Conservation (phyloP, 2,113 vertebrate genomes). For the Bungarus multicinctus region DNA sequence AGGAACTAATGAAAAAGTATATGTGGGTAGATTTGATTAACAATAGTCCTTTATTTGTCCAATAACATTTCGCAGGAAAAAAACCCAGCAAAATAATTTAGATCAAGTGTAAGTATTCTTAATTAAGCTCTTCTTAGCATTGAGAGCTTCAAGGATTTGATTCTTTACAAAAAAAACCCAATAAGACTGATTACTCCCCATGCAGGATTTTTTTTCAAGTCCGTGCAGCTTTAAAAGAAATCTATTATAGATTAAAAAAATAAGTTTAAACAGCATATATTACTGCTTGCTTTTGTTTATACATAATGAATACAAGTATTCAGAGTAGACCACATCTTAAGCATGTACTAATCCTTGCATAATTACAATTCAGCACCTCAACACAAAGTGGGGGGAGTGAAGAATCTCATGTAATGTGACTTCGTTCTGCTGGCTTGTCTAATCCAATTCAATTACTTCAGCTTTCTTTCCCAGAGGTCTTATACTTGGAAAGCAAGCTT, state of each 20-base stretch:
- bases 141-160: slow-evolving; percentile 61
- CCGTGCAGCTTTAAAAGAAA: slow-evolving; percentile 65
- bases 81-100: slow-evolving; percentile 50
- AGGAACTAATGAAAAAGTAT: not conserved
- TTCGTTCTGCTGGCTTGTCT: slow-evolving; percentile 72
- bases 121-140: slow-evolving; percentile 63
- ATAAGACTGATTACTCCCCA: slow-evolving; percentile 58
- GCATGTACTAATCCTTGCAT: slow-evolving; percentile 76
- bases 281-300: slow-evolving; percentile 74
- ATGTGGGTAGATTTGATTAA: not conserved
- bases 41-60: not conserved
- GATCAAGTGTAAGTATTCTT: slow-evolving; percentile 50
- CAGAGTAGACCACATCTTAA: slow-evolving; percentile 70
- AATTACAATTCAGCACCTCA: slow-evolving; percentile 73
- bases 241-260: slow-evolving; percentile 73
- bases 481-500: slow-evolving; percentile 64
- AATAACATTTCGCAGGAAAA: not conserved
- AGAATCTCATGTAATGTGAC: slow-evolving; percentile 72
- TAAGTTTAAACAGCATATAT: slow-evolving; percentile 70
- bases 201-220: slow-evolving; percentile 60
- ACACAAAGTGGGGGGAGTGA: slow-evolving; percentile 50
- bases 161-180: slow-evolving; percentile 64
- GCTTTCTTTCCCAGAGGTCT: slow-evolving; percentile 66
- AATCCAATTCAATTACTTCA: slow-evolving; percentile 76
- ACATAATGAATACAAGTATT: slow-evolving; percentile 66